Base-by-base conservation (phyloP, 2,888 invertebrate genomes). In the Caenorhabditis virilis region DNA sequence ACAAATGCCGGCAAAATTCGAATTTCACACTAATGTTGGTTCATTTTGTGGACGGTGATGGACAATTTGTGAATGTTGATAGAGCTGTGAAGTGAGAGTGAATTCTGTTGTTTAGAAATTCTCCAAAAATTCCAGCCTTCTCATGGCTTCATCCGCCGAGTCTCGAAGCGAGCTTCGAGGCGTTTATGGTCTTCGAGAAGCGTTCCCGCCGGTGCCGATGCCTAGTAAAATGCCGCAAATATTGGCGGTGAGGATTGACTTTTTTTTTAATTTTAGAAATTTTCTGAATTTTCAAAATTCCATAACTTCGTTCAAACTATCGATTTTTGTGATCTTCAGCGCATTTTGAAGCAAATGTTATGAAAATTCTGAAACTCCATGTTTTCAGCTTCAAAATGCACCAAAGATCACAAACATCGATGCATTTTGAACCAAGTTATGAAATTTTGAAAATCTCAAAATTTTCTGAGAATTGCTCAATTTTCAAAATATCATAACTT, bases 21-120 rank as follows among this genome's bases (percentile, higher is more conserved):
- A 73, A 73, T 38, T 73, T 68, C 57, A 71, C 73, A 6, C 48
- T 73, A 39, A 66, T 73, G 48, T 54, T 73, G n/a, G 71, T 69
- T 4, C 73, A 73, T 39, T 73, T 73, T 35, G 47, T 66, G 16
- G 69, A 71, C 33, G 22, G 43, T 15, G 56, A 71, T 20, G 66
- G 59, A 0, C 54, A 61, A 7, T 73, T 73, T 42, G 71, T 69
- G 2, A 63, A 69, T 13, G 71, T 73, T 26, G 65, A 73, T 20
- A 30, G 50, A 25, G 71, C 69, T 6, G 54, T 73, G 16, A 50
- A 62, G 61, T 64, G n/a, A 52, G 43, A 27, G 11, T 35, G 5
- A 5, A 6, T n/a, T 43, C 43, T 5, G 20, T 11, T 51, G 6
- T 5, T 15, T 9, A 39, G 16, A 35, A 25, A 23, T 26, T 36